Evolutionary conservation across 2,797 vertebrate species (phyloP), one percentile per base, ranked within the genome.

Genomic region (Carduelis carduelis): DNA sequence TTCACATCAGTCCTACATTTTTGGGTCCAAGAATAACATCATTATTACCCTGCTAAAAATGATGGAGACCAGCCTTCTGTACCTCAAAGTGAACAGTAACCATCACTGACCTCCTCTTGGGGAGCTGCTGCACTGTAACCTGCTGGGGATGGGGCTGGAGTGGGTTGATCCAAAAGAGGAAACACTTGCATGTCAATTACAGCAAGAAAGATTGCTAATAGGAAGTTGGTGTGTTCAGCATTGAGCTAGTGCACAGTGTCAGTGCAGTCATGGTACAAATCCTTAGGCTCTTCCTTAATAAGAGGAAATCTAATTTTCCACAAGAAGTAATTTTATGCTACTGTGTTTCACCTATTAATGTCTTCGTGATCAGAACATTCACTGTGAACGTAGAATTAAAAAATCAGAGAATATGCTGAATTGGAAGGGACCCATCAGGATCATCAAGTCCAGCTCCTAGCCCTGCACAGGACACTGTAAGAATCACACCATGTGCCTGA

Each of bases 221-320:
- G 30, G 46, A 71, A 59, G 21, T 30, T 64, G 16, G 13, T 72
- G 37, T n/a, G 17, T 65, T 84, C 39, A 32, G 20, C 63, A 69
- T 0, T 83, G 53, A 46, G 46, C 3, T 14, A 75, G 28, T 34
- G 14, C 56, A 50, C 17, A 52, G 64, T 52, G 49, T 30, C 28
- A 13, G 0, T 2, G 27, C n/a, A 70, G 41, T 82, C 70, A 56
- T 0, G 0, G 15, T 65, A 55, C 37, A 50, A 81, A 68, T 83
- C 55, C 14, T 50, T 49, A 50, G 37, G 14, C 44, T 94, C 20
- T 76, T 83, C 16, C 24, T 71, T 92, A 79, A 34, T 56, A 50
- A 64, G 26, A 72, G 30, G 22, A 95, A 84, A 69, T 70, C 22
- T 39, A 30, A 55, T 77, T 83, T 94, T 83, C 50, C n/a, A n/a